phyloP scores from a whole-genome alignment of 2,888 invertebrate species.

The Malacosoma neustria region DNA sequence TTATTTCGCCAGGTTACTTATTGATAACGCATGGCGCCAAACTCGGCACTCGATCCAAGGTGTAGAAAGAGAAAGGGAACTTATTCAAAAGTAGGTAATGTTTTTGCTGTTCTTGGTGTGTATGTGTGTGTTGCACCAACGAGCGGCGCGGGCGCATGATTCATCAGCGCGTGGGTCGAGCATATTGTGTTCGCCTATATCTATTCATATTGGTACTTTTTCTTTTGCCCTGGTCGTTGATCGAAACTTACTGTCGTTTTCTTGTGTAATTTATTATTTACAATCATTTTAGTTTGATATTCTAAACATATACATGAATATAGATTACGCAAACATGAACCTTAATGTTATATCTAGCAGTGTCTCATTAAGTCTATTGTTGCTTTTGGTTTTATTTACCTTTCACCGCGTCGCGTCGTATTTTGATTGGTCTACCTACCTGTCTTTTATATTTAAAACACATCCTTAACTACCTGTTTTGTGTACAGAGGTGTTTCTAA shows the following conservation, averaged over 20 bases:
- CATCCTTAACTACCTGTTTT: constrained; percentile 36
- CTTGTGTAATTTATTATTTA: too few species aligned
- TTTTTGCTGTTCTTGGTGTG: constrained; percentile 59
- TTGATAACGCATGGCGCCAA: constrained; percentile 50
- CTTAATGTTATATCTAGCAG: constrained; percentile 36
- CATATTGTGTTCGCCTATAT: constrained; percentile 58
- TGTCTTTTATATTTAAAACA: constrained; percentile 29
- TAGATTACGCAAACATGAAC: constrained; percentile 33
- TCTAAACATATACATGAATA: constrained; percentile 30
- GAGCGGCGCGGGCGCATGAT: constrained; percentile 47
- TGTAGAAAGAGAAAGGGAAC: constrained; percentile 74
- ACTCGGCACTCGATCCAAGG: constrained; percentile 46
- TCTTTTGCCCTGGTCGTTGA: constrained; percentile 40
- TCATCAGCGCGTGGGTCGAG: constrained; percentile 67
- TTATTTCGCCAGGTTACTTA: constrained; percentile 34
- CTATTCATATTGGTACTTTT: constrained; percentile 55
- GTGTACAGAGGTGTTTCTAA: constrained; percentile 40
- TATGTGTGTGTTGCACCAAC: constrained; percentile 39
- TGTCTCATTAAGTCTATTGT: constrained; percentile 59
- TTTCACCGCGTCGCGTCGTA: constrained; percentile 27
- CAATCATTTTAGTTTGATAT: too few species aligned
- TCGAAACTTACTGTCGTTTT: constrained; percentile 24
- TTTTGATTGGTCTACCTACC: constrained; percentile 20
- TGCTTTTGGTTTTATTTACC: constrained; percentile 46
- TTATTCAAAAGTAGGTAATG: constrained; percentile 74